Conservation (phyloP, 2,888 invertebrate genomes). For the Dasypogon diadema region DNA sequence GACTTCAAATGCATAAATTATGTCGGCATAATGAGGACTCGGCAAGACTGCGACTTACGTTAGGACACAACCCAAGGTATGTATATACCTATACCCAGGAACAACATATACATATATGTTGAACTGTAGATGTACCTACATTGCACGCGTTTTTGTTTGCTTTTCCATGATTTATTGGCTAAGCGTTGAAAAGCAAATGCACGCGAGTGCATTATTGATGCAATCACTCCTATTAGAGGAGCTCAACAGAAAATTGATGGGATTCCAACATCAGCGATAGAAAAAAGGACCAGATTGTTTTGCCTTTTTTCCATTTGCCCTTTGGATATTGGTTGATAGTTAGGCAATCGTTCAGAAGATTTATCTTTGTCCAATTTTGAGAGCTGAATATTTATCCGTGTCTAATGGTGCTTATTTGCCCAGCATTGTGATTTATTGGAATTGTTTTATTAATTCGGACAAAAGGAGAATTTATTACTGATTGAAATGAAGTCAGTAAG, state of each 20-base stretch:
- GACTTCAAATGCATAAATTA: constrained; percentile 44
- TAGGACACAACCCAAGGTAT: not conserved
- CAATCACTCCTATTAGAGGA: constrained; percentile 45
- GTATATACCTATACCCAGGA: constrained; percentile 1
- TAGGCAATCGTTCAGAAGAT: constrained; percentile 11
- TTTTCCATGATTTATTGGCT: constrained; percentile 40
- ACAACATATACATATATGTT: not conserved
- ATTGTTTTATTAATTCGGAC: constrained; percentile 29
- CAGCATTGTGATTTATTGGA: constrained; percentile 9
- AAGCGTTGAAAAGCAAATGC: constrained; percentile 46
- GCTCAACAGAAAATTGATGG: constrained; percentile 40
- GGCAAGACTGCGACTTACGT: constrained; percentile 21
- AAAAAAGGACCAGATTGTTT: constrained; percentile 30
- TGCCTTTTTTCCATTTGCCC: not conserved
- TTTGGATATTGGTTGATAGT: constrained; percentile 12
- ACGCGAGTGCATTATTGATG: constrained; percentile 50
- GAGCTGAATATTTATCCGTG: constrained; percentile 6
- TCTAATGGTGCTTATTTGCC: constrained; percentile 13
- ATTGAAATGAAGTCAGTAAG: no score
- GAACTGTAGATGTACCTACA: not conserved
- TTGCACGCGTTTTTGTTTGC: constrained; percentile 47
- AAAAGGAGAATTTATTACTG: constrained; percentile 11
- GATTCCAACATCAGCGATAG: not conserved
- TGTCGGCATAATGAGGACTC: constrained; percentile 44
- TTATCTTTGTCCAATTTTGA: constrained; percentile 39